Conservation (phyloP, 1,140 invertebrate genomes). For the Hestina assimilis region DNA sequence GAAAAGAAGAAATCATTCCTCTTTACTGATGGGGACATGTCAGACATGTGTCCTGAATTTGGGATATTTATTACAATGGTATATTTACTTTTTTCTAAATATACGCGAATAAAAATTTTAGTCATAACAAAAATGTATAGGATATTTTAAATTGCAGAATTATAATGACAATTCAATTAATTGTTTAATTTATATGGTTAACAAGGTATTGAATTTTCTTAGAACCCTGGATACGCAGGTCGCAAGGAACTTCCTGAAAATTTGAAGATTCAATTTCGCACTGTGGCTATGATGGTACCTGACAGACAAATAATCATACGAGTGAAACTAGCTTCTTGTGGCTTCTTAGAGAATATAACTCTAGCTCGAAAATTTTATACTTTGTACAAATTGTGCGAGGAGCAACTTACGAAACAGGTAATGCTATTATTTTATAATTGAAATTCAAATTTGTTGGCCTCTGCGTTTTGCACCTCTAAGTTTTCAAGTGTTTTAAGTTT, state of each 20-base stretch:
- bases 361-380: slow-evolving; percentile 97
- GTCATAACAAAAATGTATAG: too few relatives aligned
- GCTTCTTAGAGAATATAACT: slow-evolving; percentile 97
- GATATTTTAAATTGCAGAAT: too few relatives aligned
- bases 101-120: too few relatives aligned
- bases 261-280: slow-evolving; percentile 98
- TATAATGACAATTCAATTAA: too few relatives aligned
- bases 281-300: slow-evolving; percentile 99
- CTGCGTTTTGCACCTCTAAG: too few relatives aligned
- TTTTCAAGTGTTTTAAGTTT: too few relatives aligned
- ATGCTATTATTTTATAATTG: too few relatives aligned
- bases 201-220: slow-evolving; percentile 26
- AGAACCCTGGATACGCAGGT: slow-evolving; percentile 98
- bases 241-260: slow-evolving; percentile 97
- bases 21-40: slow-evolving; percentile 96
- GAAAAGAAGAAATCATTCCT: slow-evolving; percentile 94
- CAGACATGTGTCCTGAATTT: slow-evolving; percentile 96
- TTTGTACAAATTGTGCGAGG: slow-evolving; percentile 97
- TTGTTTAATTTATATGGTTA: too few relatives aligned
- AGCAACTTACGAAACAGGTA: slow-evolving; percentile 97
- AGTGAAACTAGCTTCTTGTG: slow-evolving; percentile 96
- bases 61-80: slow-evolving; percentile 99
- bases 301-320: slow-evolving; percentile 98
- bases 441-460: too few relatives aligned
- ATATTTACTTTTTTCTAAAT: too few relatives aligned